A percentile compares a stretch with the other conserved stretches of the same genome.
Conservation (phyloP, 2,888 invertebrate species). For the Melinopterus prodromus region DNA sequence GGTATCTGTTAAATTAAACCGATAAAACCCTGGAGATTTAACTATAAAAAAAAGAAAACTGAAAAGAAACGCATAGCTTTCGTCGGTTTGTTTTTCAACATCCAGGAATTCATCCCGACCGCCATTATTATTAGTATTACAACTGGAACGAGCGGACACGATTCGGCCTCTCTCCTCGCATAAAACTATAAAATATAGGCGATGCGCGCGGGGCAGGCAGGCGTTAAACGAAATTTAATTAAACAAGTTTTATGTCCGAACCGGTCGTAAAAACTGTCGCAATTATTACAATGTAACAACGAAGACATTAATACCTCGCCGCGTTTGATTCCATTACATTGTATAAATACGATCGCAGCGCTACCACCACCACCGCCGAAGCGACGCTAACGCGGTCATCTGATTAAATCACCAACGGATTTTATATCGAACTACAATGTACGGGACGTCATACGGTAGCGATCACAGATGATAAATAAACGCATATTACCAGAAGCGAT, state of each 20-base stretch:
- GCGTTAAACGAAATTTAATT: conserved; percentile 60
- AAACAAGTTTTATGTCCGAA: conserved; percentile 60
- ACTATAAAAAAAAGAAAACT: too few relatives aligned
- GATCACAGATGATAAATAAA: neutral
- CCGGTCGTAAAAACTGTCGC: conserved; percentile 57
- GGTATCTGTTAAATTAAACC: too few relatives aligned
- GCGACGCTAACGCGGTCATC: conserved; percentile 11
- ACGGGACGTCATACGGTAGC: neutral
- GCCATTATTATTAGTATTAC: neutral
- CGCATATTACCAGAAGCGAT: neutral
- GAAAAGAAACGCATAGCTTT: neutral
- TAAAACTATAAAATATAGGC: conserved; percentile 51
- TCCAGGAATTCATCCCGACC: neutral
- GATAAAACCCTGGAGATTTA: too few relatives aligned
- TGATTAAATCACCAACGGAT: conserved; percentile 21
- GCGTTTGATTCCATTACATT: conserved; percentile 47
- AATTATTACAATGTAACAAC: conserved; percentile 58
- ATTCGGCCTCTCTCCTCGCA: conserved; percentile 23
- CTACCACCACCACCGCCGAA: neutral
- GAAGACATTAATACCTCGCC: conserved; percentile 56
- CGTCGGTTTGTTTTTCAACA: neutral
- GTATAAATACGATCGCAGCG: conserved; percentile 22
- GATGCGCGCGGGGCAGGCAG: conserved; percentile 46
- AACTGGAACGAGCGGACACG: neutral
- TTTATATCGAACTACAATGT: conserved; percentile 13